Evolutionary conservation across 1,140 invertebrate species (phyloP).

Genomic region (Araneus ventricosus): DNA sequence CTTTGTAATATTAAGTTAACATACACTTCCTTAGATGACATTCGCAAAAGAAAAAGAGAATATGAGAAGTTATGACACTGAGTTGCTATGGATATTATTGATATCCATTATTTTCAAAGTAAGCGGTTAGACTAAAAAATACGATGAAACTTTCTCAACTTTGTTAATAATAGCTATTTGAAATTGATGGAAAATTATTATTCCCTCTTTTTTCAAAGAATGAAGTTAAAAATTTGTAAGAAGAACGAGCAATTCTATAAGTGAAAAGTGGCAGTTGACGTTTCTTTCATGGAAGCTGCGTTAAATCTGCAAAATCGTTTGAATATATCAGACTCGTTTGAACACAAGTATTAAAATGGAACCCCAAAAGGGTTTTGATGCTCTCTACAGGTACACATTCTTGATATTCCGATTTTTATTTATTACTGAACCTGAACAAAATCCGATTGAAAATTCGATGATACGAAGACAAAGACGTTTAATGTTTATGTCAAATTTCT

Average conservation of each 20-base stretch:
- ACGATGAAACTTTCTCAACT: rapidly evolving
- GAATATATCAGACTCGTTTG: not conserved
- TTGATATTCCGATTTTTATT: not conserved
- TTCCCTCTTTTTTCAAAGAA: not conserved
- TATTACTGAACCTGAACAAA: not conserved
- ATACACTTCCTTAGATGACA: no score
- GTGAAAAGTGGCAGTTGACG: not conserved
- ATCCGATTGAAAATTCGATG: not conserved
- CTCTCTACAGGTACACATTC: not conserved
- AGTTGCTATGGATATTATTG: not conserved
- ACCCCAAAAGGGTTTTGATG: not conserved
- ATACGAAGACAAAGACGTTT: not conserved
- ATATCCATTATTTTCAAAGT: not conserved
- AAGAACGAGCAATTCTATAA: not conserved
- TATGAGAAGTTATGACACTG: not conserved
- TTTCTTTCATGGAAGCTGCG: not conserved
- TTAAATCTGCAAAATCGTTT: not conserved
- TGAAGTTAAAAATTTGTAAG: not conserved
- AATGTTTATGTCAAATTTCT: not conserved
- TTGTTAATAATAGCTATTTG: not conserved
- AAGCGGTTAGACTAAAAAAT: not conserved
- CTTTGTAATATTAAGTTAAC: no score
- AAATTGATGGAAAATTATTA: not conserved
- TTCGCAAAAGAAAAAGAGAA: no score
- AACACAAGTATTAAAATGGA: not conserved